Conservation (phyloP, 2,888 invertebrate species). For the Rhingia rostrata region DNA sequence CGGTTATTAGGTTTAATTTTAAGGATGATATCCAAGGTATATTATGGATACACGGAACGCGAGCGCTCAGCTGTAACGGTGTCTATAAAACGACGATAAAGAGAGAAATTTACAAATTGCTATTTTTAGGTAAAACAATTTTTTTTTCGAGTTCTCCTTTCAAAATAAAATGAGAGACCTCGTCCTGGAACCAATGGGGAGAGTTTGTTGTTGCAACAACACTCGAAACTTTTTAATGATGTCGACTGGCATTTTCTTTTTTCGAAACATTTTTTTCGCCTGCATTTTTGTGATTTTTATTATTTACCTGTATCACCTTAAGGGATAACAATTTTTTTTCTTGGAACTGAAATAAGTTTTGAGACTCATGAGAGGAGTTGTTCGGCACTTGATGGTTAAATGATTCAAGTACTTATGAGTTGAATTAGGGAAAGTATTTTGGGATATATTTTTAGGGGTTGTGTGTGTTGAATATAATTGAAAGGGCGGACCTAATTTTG, state of each 20-base stretch:
- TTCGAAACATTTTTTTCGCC: conserved; percentile 26
- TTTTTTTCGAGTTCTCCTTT: conserved; percentile 37
- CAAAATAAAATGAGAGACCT: neutral
- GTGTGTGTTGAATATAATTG: conserved; percentile 12
- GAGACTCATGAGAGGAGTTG: conserved; percentile 57
- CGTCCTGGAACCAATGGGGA: neutral
- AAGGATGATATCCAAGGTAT: conserved; percentile 65
- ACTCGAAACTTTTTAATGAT: conserved; percentile 74
- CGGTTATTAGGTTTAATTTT: conserved; percentile 71
- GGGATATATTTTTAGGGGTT: conserved; percentile 13
- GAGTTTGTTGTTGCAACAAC: conserved; percentile 35
- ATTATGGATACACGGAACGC: conserved; percentile 63
- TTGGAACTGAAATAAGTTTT: conserved; percentile 44
- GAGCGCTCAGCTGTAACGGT: conserved; percentile 44
- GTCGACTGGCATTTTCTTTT: conserved; percentile 55
- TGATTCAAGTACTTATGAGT: conserved; percentile 66
- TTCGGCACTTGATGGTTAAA: conserved; percentile 68
- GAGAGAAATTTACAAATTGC: conserved; percentile 36
- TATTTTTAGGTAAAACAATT: conserved; percentile 12
- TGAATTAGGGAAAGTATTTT: conserved; percentile 55
- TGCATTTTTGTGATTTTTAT: conserved; percentile 29
- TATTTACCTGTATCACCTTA: conserved; percentile 70
- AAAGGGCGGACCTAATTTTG: neutral
- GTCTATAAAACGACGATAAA: conserved; percentile 60
- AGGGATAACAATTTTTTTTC: conserved; percentile 37